These are phyloP conservation scores for Neopipo cinnamomea DNA, from an alignment of 2,113 vertebrate species.

Conservation along the genomic window DNA sequence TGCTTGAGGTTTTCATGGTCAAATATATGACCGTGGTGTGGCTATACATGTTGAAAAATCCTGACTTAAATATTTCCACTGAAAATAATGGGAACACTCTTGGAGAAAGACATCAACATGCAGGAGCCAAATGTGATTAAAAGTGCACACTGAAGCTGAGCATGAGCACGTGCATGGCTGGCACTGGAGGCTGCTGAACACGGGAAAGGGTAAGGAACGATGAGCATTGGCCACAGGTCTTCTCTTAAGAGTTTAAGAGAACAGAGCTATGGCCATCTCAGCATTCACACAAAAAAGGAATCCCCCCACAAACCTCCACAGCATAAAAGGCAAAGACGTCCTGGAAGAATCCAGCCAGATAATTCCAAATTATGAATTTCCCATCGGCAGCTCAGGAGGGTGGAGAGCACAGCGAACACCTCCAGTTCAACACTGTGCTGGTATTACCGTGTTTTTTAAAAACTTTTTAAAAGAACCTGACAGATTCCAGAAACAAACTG, in stretches of 20 bases:
- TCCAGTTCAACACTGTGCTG: not conserved
- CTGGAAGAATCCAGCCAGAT: not conserved
- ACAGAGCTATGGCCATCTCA: not conserved
- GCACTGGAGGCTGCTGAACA: not conserved
- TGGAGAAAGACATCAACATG: not conserved
- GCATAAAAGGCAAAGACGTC: not conserved
- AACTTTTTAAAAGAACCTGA: not conserved
- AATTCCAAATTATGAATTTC: not conserved
- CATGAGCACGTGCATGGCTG: not conserved
- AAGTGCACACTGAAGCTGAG: not conserved
- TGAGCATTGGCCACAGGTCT: not conserved
- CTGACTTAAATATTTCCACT: not conserved
- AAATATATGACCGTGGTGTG: not conserved
- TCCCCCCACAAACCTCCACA: not conserved
- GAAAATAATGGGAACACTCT: not conserved
- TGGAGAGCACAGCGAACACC: rapidly evolving
- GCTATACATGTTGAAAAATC: not conserved
- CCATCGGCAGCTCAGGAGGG: not conserved
- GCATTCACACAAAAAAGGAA: not conserved
- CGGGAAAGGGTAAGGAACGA: not conserved
- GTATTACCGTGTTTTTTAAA: not conserved
- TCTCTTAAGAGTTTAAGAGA: not conserved
- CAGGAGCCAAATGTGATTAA: not conserved
- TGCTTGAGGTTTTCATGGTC: not conserved
- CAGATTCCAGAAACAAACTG: not conserved